Evolutionary conservation across 1,140 invertebrate species (phyloP), one percentile per base, ranked within the genome.

Genomic region (Ectropis grisescens): DNA sequence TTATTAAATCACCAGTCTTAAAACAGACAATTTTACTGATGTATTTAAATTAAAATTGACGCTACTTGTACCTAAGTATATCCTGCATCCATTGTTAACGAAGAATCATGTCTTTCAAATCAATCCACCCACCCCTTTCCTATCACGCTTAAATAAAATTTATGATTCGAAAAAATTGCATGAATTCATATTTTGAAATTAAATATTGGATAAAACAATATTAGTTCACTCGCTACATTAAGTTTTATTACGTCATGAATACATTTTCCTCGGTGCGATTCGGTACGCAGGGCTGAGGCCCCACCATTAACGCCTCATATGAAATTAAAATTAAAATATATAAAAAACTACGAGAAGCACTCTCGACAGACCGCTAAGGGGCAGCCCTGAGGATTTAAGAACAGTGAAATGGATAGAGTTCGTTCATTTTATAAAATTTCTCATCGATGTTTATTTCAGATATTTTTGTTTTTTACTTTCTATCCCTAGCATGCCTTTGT

Each of bases 281-380:
- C 64, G 75, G 60, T 55, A 74, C 69, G 75, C 70, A 71, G 71
- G 70, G 74, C 64, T 76, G 75, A 48, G 58, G 59, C 59, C 58
- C 65, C 52, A 58, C 71, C 70, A 81, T 81, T 78, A 81, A 58
- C 70, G 52, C 70, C 58, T 62, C 65, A 75, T 78, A 81, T 81
- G 72, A 81, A 78, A 78, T 81, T 78, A 81, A 81, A 81, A 81
- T 81, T 80, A 80, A 80, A 78, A 81, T 80, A 78, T 72, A 76
- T 75, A 81, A 78, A 75, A 78, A 67, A 66, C 53, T 64, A 47
- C 56, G 43, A 56, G 43, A 59, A 75, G 72, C 46, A 69, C 72
- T 58, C 71, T 80, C 59, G 30, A 70, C 70, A 61, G 61, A 81
- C 75, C 75, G 58, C 75, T 67, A 59, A 78, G 70, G 68, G 72